These are phyloP conservation scores for Heliothis virescens DNA, from an alignment of 1,140 invertebrate species.

Conservation along the genomic window DNA sequence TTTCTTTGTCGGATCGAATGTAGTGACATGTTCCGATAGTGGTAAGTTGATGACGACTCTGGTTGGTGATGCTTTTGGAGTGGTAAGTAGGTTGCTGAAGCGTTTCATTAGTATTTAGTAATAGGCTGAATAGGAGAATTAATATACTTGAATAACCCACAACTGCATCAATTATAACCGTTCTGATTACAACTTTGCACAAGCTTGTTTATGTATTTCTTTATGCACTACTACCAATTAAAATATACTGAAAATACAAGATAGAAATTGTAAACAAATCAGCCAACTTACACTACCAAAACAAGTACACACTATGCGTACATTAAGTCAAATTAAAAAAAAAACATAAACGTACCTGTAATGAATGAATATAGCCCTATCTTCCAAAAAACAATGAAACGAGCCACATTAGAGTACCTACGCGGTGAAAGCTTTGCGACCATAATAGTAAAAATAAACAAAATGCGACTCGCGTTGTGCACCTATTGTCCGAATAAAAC, in stretches of 20 bases:
- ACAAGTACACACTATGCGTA: not conserved
- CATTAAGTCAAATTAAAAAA: slow-evolving; percentile 14
- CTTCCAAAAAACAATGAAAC: slow-evolving; percentile 29
- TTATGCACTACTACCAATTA: no score
- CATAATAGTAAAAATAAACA: slow-evolving; percentile 40
- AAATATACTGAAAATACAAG: no score
- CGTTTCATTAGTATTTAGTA: no score
- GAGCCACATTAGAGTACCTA: not conserved
- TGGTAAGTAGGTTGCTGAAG: no score
- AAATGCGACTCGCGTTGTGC: not conserved
- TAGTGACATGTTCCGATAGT: slow-evolving; percentile 7
- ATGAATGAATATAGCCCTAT: not conserved
- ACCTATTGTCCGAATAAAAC: not conserved
- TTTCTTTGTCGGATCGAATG: not conserved
- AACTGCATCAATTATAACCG: no score
- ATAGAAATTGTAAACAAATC: not conserved
- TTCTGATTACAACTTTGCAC: no score
- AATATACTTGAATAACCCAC: no score
- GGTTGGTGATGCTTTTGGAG: not conserved
- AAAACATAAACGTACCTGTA: not conserved
- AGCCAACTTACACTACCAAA: no score
- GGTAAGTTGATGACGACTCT: no score
- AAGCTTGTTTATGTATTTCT: no score
- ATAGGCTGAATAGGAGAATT: no score
- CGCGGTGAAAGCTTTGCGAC: slow-evolving; percentile 26